phyloP scores from a whole-genome alignment of 1,140 invertebrate genomes.

The Pomacea maculata region DNA sequence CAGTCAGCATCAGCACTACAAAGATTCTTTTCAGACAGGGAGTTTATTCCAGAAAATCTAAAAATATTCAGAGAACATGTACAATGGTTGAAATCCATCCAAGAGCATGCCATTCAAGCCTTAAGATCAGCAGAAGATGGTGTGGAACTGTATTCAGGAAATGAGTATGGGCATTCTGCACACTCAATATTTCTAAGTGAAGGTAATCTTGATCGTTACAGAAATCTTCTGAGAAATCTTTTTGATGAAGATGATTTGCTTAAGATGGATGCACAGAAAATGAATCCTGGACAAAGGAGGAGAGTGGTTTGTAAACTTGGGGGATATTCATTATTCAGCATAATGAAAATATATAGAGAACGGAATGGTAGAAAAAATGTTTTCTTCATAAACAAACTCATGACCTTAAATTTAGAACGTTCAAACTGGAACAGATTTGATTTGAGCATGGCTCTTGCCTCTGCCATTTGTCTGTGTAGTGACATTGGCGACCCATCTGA shows the following conservation, averaged over 20 bases:
- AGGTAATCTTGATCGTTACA: slow-evolving; percentile 11
- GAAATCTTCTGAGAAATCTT: not conserved
- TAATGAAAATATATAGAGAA: slow-evolving; percentile 3
- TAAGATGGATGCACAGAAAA: not conserved
- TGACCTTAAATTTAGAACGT: slow-evolving; percentile 8
- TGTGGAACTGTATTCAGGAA: not conserved
- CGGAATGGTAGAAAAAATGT: not conserved
- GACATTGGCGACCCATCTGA: not conserved
- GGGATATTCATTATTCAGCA: slow-evolving; percentile 12
- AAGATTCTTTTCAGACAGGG: slow-evolving; percentile 28
- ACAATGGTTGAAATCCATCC: slow-evolving; percentile 26
- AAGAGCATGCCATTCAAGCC: slow-evolving; percentile 9
- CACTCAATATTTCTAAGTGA: not conserved
- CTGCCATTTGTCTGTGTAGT: slow-evolving; percentile 18
- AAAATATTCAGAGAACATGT: slow-evolving; percentile 9
- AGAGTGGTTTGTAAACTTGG: slow-evolving; percentile 9
- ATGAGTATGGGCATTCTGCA: not conserved
- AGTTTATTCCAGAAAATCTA: too few species aligned
- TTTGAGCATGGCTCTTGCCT: slow-evolving; percentile 18
- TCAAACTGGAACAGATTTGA: not conserved
- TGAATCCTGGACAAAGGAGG: slow-evolving; percentile 5
- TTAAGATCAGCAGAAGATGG: slow-evolving; percentile 24
- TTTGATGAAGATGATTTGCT: slow-evolving; percentile 6
- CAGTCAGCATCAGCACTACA: slow-evolving; percentile 22
- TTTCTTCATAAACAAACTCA: not conserved